Evolutionary conservation across 1,140 invertebrate genomes (phyloP).

Genomic region (Calosoma granatense): DNA sequence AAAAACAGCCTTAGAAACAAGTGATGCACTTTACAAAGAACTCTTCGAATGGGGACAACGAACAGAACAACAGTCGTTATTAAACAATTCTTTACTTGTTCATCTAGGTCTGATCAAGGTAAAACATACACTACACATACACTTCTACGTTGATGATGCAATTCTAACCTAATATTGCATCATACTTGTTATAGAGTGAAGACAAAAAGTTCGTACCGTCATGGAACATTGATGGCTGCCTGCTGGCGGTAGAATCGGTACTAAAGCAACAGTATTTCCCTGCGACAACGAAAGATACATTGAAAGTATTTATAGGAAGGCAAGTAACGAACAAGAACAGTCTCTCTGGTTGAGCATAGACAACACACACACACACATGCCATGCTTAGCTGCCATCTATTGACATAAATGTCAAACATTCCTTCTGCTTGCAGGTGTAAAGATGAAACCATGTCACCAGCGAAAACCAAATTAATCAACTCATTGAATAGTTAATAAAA

Average conservation of each 20-base stretch:
- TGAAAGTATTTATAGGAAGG: conserved; percentile 45
- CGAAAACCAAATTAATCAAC: background rate
- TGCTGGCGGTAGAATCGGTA: conserved; percentile 43
- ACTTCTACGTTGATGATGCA: conserved; percentile 10
- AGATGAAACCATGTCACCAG: background rate
- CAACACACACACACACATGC: background rate
- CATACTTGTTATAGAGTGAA: conserved; percentile 42
- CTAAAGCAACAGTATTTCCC: conserved; percentile 41
- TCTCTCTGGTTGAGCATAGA: background rate
- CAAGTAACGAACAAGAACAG: conserved; percentile 23
- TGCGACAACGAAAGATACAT: conserved; percentile 39
- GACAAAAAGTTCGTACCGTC: conserved; percentile 42
- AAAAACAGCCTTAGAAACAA: conserved; percentile 39
- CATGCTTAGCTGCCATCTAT: too few species aligned
- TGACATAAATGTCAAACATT: too few species aligned
- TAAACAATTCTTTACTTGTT: conserved; percentile 56
- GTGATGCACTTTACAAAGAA: conserved; percentile 46
- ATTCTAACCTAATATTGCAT: too few species aligned
- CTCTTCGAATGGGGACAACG: conserved; percentile 44
- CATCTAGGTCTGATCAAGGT: conserved; percentile 61
- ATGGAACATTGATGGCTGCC: conserved; percentile 49
- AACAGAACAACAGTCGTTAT: conserved; percentile 37
- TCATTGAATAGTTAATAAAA: background rate
- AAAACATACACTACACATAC: conserved; percentile 12
- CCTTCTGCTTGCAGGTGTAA: background rate